Evolutionary conservation across 2,797 vertebrate species (phyloP).

Genomic region (Pipistrellus pipistrellus): DNA sequence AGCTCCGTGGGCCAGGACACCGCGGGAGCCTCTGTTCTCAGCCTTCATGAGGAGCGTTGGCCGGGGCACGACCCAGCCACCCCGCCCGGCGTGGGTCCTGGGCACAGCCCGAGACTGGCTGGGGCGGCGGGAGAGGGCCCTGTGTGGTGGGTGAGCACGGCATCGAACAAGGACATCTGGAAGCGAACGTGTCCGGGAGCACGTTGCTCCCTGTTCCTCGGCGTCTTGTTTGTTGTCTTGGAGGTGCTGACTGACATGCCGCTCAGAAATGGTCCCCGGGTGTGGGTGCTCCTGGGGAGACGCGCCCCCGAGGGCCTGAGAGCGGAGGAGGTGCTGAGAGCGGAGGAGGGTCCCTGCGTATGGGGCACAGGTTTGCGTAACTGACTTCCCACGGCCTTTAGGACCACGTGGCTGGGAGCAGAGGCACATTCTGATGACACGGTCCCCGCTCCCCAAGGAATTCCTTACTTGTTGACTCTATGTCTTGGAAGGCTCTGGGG

Average conservation of each 20-base stretch:
- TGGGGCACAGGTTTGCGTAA: rapidly evolving
- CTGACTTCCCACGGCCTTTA: background rate
- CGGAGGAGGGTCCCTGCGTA: background rate
- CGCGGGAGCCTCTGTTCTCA: background rate
- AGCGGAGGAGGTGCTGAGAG: background rate
- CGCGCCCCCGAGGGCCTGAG: background rate
- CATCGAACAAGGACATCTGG: background rate
- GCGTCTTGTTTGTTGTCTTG: background rate
- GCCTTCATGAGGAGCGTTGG: background rate
- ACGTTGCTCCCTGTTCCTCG: background rate
- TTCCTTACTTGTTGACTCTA: background rate
- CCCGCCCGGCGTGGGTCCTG: background rate
- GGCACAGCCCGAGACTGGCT: background rate
- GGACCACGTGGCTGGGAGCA: background rate
- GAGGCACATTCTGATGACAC: background rate
- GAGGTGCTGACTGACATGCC: background rate
- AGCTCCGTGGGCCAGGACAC: background rate
- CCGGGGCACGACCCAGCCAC: background rate
- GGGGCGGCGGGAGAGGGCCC: background rate
- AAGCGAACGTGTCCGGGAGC: background rate
- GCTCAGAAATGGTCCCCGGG: background rate
- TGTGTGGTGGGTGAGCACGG: background rate
- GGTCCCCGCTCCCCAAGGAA: rapidly evolving
- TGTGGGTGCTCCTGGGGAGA: background rate
- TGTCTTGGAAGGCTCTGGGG: background rate